A percentile compares a stretch with the other conserved stretches of the same genome.
Conservation (phyloP, 2,797 vertebrate genomes). For the Sebastes minor region DNA sequence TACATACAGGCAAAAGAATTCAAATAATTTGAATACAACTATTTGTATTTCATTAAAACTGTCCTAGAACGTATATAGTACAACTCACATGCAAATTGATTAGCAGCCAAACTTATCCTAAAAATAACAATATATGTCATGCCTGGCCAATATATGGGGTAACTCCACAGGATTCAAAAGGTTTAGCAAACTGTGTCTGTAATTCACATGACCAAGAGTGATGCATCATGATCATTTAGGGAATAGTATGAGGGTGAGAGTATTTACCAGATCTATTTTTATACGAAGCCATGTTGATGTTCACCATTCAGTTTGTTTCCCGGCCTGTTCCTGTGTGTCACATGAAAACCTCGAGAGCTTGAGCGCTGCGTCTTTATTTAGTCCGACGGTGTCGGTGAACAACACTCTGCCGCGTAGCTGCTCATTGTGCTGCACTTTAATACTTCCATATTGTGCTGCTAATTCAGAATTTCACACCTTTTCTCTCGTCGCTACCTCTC, state of each 20-base stretch:
- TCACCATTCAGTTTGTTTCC: neutral
- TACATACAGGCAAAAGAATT: rapidly evolving
- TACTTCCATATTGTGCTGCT: constrained; percentile 69
- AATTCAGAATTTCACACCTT: constrained; percentile 76
- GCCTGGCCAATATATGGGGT: too few species aligned
- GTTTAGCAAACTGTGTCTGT: neutral
- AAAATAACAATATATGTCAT: neutral
- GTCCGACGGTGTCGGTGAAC: constrained; percentile 24
- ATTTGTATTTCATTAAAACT: neutral
- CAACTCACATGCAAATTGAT: neutral
- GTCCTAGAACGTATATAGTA: neutral
- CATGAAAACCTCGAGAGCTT: neutral
- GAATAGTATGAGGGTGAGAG: neutral
- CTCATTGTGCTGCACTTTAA: constrained; percentile 62
- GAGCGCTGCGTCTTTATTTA: constrained; percentile 38
- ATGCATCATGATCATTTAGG: neutral
- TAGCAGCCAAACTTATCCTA: neutral
- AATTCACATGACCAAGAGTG: neutral
- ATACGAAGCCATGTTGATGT: neutral
- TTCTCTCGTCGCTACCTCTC: constrained; percentile 49
- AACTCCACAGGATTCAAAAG: neutral
- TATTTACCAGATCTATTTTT: neutral
- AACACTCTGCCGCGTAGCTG: constrained; percentile 13
- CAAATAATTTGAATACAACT: neutral
- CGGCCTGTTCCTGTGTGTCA: constrained; percentile 15